Evolutionary conservation across 2,113 vertebrate genomes (phyloP).

Genomic region (Lophotis ruficrista): DNA sequence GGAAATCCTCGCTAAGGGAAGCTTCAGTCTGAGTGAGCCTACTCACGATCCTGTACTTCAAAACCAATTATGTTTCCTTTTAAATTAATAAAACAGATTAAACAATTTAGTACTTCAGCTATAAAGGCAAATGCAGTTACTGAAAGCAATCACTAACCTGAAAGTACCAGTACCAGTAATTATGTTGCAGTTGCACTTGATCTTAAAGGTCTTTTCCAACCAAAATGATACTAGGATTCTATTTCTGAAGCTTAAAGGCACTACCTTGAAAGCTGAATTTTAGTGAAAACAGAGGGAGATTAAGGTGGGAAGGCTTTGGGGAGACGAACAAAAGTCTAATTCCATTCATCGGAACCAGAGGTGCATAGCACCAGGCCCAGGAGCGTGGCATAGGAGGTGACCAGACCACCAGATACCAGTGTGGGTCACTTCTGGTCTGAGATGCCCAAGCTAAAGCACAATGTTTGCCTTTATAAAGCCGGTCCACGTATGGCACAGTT

Average conservation of each 20-base stretch:
- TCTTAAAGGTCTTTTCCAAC: no score
- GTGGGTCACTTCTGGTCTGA: neutral
- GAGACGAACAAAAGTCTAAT: neutral
- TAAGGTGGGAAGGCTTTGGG: neutral
- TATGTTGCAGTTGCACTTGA: neutral
- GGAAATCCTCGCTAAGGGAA: neutral
- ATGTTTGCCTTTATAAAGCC: neutral
- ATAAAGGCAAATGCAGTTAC: neutral
- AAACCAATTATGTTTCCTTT: neutral
- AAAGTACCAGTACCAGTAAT: neutral
- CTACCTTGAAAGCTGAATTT: neutral
- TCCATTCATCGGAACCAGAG: neutral
- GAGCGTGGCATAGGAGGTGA: neutral
- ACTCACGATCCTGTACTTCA: neutral
- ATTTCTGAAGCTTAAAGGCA: neutral
- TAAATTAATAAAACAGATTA: neutral
- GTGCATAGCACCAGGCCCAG: neutral
- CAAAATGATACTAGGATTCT: neutral
- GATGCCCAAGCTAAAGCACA: neutral
- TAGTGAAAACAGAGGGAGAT: neutral
- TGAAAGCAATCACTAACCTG: neutral
- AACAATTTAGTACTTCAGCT: neutral
- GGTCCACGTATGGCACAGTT: rapidly evolving
- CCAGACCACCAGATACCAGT: neutral
- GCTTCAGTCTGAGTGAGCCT: neutral